Conservation (phyloP, 2,888 invertebrate genomes). For the Trichogramma evanescens region DNA sequence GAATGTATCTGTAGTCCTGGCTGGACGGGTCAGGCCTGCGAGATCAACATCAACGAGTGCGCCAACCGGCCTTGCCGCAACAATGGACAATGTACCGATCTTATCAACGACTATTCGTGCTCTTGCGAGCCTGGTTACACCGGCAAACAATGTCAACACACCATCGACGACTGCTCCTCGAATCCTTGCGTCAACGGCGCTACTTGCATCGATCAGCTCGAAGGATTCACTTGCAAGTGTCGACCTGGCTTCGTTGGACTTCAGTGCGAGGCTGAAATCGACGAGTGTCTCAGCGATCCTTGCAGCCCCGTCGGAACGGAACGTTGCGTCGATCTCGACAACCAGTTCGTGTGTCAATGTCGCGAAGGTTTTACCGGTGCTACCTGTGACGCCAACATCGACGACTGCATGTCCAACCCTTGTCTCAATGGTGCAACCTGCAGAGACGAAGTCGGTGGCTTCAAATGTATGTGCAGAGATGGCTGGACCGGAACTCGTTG, state of each 20-base stretch:
- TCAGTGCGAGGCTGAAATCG: slow-evolving; percentile 90
- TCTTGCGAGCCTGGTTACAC: slow-evolving; percentile 91
- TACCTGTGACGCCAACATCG: slow-evolving; percentile 76
- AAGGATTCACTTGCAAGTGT: slow-evolving; percentile 88
- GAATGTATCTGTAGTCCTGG: slow-evolving; percentile 89
- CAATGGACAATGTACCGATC: slow-evolving; percentile 84
- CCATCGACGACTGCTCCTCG: slow-evolving; percentile 84
- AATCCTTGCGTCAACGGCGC: slow-evolving; percentile 90
- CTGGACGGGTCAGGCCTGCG: slow-evolving; percentile 81
- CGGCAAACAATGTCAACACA: slow-evolving; percentile 87
- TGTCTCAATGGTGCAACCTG: slow-evolving; percentile 87
- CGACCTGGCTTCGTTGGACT: slow-evolving; percentile 85
- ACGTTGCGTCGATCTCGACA: slow-evolving; percentile 80
- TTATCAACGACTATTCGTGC: slow-evolving; percentile 76
- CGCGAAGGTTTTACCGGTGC: slow-evolving; percentile 80
- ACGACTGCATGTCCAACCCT: slow-evolving; percentile 78
- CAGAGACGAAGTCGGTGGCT: slow-evolving; percentile 76
- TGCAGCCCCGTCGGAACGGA: slow-evolving; percentile 87
- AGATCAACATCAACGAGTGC: slow-evolving; percentile 89
- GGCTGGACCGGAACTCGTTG: slow-evolving; percentile 86
- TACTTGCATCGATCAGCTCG: slow-evolving; percentile 77
- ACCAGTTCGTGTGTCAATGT: slow-evolving; percentile 81
- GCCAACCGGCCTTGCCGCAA: slow-evolving; percentile 82
- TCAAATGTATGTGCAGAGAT: slow-evolving; percentile 71
- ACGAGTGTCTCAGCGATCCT: slow-evolving; percentile 85